Evolutionary conservation across 2,888 invertebrate species (phyloP).

Genomic region (Acholoe squamosa): DNA sequence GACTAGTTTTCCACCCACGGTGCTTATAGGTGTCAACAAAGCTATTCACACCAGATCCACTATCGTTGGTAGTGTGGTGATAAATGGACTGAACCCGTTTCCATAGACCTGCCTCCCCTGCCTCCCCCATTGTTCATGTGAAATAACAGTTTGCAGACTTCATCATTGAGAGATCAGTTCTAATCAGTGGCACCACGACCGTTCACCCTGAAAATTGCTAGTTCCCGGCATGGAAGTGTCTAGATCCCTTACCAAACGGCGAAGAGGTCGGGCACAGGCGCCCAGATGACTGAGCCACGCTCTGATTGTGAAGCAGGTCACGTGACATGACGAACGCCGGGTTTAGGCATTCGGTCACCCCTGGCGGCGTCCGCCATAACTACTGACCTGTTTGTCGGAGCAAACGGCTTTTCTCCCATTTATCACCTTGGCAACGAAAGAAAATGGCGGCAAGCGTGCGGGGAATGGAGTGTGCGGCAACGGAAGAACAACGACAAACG

Average conservation of each 20-base stretch:
- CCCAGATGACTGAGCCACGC: not conserved
- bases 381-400: constrained; percentile 2
- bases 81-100: no score
- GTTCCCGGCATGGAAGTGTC: not conserved
- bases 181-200: not conserved
- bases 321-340: constrained; percentile 48
- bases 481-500: not conserved
- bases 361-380: constrained; percentile 41
- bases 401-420: constrained; percentile 20
- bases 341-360: constrained; percentile 28
- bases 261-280: not conserved
- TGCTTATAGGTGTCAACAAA: no score
- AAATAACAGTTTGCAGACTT: no score
- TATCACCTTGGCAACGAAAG: constrained; percentile 53
- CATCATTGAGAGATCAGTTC: no score
- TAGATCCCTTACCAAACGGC: not conserved
- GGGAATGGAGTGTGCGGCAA: not conserved
- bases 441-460: constrained; percentile 42
- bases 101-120: no score
- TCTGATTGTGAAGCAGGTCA: constrained; percentile 49
- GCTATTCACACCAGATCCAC: no score
- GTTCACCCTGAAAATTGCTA: constrained; percentile 1
- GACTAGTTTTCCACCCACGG: no score
- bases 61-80: no score
- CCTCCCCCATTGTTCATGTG: no score